Base-by-base conservation (phyloP, 2,797 vertebrate genomes). In the Hemitrygon akajei region DNA sequence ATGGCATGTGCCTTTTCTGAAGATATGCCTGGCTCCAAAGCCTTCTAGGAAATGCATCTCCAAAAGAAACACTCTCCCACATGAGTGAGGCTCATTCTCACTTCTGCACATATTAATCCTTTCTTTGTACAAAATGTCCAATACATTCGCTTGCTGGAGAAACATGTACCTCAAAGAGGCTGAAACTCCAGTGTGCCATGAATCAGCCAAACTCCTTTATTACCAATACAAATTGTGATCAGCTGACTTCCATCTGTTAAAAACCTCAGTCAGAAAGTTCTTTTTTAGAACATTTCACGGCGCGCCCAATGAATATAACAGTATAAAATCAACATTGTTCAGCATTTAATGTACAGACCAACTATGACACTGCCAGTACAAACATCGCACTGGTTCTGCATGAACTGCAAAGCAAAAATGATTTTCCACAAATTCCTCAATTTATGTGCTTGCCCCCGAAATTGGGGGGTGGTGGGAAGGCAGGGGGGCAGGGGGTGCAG, bases 1-100 rank as follows among this genome's bases (percentile, higher is more conserved):
- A 4, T 60, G 58, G 82, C 86, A 56, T 16, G 27, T 25, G 58
- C 58, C 47, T 27, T 58, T 84, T 84, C 81, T 84, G 81, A 84
- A 84, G 81, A 40, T 84, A 12, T 84, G 81, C 47, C 81, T 84
- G 81, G 81, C 58, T 84, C 58, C 47, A 58, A 84, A 84, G 81
- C 22, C 81, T 27, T 22, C 58, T 27, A 58, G 81, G 40, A 84
- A 84, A 84, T 25, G 14, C 47, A 84, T 40, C 25, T 84, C 81
- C 56, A 40, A 30, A 12, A 84, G 47, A 84, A 84, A 84, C 58
- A 27, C 81, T 84, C 25, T 81, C 81, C 47, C 47, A 58, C 81
- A 30, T 56, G 58, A 84, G 81, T 58, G 25, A 25, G 56, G 81
- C 10, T 47, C 47, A 30, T 58, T 84, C 22, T 14, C 81, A 84